Base-by-base conservation (phyloP, 35 echinoderm and acorn worm species). In the Lytechinus pictus region DNA sequence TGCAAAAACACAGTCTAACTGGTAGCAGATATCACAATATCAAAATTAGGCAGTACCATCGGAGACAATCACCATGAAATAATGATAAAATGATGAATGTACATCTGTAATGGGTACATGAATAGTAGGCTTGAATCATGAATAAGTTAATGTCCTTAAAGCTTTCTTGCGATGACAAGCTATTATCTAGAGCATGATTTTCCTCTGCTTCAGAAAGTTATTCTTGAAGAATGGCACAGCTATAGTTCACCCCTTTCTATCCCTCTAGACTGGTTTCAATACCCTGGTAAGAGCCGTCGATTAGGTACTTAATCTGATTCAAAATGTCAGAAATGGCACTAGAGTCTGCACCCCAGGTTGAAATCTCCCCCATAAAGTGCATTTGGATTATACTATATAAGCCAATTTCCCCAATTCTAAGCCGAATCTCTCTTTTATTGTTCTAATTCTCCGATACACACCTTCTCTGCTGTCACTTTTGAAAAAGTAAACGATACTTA, bases 261-360 rank as follows among this genome's bases (percentile, higher is more conserved):
- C 66, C 66, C 66, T 24, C 21, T 79, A 8, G 66, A 79, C 21
- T 79, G 19, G 66, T 79, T 79, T 24, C 66, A 79, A 79, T 19
- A 79, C 4, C 66, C 66, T 14, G 66, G 7, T 24, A 79, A 79
- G 66, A 79, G 66, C 66, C n/a, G 66, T 79, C 66, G 66, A 79
- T 79, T 79, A 79, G 66, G 66, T 79, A 19, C 66, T 79, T 79
- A 79, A 79, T 79, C 66, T 79, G 66, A 79, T 79, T 79, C 66
- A 79, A 79, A n/a, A 79, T 79, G 66, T 79, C 66, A 79, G 66
- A 79, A 79, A 79, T 16, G 10, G 57, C 57, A 10, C 57, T 60
- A 60, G 6, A 79, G 66, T 79, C 12, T 79, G n/a, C 66, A 79
- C 19, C 66, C 19, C n/a, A 79, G 66, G 66, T 79, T 79, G 66